Conservation (phyloP, 2,797 vertebrate genomes). For the Bovichtus variegatus region DNA sequence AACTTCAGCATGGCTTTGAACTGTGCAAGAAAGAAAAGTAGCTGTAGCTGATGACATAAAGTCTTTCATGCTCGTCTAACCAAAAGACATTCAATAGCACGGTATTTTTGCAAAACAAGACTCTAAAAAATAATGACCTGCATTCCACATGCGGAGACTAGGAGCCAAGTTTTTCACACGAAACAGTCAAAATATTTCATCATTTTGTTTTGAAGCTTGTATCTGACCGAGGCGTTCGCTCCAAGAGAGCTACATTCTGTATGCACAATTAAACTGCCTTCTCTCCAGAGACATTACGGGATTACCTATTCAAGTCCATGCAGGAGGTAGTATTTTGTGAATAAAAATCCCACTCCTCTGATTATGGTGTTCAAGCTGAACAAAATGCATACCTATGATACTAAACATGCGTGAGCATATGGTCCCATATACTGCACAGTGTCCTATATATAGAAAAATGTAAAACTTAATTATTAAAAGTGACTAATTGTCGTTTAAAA, state of each 20-base stretch:
- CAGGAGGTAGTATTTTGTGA: neutral
- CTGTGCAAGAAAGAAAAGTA: slow-evolving; percentile 14
- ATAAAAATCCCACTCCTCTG: neutral
- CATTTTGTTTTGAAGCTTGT: neutral
- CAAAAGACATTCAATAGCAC: neutral
- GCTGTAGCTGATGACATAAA: slow-evolving; percentile 16
- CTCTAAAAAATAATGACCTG: slow-evolving; percentile 1
- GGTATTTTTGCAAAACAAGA: neutral
- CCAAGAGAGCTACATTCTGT: neutral
- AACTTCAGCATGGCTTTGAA: slow-evolving; percentile 28
- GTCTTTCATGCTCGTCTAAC: slow-evolving; percentile 17
- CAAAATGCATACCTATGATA: neutral
- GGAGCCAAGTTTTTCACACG: neutral
- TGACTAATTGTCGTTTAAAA: neutral
- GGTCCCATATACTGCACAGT: neutral
- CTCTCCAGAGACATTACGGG: slow-evolving; percentile 9
- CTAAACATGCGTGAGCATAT: too few relatives aligned
- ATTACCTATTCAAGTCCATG: slow-evolving; percentile 6
- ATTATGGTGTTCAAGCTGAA: neutral
- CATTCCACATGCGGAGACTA: neutral
- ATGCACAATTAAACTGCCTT: neutral
- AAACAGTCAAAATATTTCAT: neutral
- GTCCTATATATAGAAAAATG: neutral
- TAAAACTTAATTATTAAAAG: neutral
- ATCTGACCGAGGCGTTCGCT: neutral